These are phyloP conservation scores for Aphaenogaster ashmeadi DNA, from an alignment of 1,140 invertebrate genomes.

Conservation along the genomic window DNA sequence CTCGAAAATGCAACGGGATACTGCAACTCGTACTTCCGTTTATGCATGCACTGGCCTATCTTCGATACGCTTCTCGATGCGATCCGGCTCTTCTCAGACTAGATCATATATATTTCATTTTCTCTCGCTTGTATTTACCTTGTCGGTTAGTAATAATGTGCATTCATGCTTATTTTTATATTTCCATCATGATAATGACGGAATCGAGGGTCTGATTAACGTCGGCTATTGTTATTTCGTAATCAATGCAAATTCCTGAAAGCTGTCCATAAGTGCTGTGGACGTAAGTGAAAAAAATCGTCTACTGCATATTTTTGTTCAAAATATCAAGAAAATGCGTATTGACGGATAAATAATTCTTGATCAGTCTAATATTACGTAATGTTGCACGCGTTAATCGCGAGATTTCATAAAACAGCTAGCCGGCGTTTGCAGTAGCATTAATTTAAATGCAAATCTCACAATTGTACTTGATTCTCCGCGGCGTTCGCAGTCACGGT, in stretches of 20 bases:
- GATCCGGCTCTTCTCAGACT: neutral
- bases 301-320: neutral
- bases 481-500: neutral
- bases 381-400: neutral
- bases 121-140: neutral
- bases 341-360: neutral
- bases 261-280: too few species aligned
- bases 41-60: slow-evolving; percentile 12
- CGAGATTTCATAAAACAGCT: neutral
- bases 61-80: slow-evolving; percentile 14
- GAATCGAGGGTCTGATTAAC: neutral
- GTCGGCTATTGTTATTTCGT: too few species aligned
- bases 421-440: neutral
- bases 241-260: too few species aligned
- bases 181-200: neutral
- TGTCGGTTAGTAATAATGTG: neutral
- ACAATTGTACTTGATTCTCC: slow-evolving; percentile 33
- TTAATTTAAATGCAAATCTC: slow-evolving; percentile 43
- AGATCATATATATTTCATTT: neutral
- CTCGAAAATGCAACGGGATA: slow-evolving; percentile 26
- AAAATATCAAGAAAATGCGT: neutral
- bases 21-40: slow-evolving; percentile 28
- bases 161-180: neutral
- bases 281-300: too few species aligned
- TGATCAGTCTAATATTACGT: neutral